Conservation (phyloP, 1,140 invertebrate genomes). For the Grapholita molesta region DNA sequence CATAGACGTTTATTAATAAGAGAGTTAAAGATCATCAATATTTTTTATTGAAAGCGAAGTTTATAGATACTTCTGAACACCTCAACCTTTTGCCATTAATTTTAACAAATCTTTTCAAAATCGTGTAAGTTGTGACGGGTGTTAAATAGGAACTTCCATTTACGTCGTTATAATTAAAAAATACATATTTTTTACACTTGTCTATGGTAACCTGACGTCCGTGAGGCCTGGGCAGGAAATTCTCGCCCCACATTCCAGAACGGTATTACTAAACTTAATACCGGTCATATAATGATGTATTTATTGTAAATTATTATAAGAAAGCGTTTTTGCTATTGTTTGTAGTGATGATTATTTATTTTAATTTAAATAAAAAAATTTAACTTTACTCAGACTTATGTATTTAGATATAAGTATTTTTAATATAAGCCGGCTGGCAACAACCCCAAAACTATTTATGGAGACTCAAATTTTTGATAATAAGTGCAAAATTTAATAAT, state of each 20-base stretch:
- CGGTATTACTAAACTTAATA: background rate
- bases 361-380: conserved; percentile 30
- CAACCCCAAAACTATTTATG: background rate
- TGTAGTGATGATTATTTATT: conserved; percentile 28
- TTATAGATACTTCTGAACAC: too few species aligned
- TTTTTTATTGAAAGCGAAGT: too few species aligned
- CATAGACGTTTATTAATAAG: too few species aligned
- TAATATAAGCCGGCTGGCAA: conserved; percentile 10
- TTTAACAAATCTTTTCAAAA: too few species aligned
- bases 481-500: background rate
- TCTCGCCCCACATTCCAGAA: background rate
- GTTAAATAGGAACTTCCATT: too few species aligned
- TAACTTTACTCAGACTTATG: conserved; percentile 23
- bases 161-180: too few species aligned
- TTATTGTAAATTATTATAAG: conserved; percentile 32
- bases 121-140: too few species aligned
- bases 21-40: too few species aligned
- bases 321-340: conserved; percentile 33
- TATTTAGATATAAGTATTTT: conserved; percentile 28
- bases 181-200: too few species aligned
- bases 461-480: background rate
- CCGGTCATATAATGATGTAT: background rate
- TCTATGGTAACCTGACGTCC: too few species aligned
- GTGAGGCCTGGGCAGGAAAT: background rate
- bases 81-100: too few species aligned